These are phyloP conservation scores for Rugalucina vietnamica DNA, from an alignment of 2,888 invertebrate species.

Conservation along the genomic window DNA sequence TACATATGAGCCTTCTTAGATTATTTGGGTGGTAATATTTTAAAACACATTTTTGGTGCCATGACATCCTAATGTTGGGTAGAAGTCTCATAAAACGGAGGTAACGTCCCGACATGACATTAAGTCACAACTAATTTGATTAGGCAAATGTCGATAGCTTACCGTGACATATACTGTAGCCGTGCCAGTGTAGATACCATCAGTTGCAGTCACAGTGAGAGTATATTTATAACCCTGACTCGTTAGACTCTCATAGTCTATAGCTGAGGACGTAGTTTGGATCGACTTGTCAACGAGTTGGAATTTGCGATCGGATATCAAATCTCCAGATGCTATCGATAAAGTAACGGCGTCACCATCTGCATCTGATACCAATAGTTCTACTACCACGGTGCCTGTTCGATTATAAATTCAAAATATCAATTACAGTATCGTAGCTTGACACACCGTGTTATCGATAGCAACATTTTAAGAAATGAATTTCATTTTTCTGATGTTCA, in stretches of 20 bases:
- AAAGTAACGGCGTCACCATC: slow-evolving; percentile 62
- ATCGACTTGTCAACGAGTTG: slow-evolving; percentile 42
- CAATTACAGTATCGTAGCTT: not conserved
- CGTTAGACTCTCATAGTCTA: slow-evolving; percentile 70
- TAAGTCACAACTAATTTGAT: no score
- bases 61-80: no score
- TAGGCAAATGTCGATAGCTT: no score
- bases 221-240: slow-evolving; percentile 59
- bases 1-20: no score
- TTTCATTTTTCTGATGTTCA: no score
- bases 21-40: no score
- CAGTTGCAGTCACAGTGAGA: slow-evolving; percentile 60
- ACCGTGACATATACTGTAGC: slow-evolving; percentile 59
- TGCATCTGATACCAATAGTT: slow-evolving; percentile 68
- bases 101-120: no score
- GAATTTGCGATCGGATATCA: slow-evolving; percentile 50
- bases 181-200: slow-evolving; percentile 54
- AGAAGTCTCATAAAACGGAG: no score
- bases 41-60: no score
- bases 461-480: no score
- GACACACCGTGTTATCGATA: no score
- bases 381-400: slow-evolving; percentile 56
- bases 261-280: slow-evolving; percentile 53
- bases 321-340: slow-evolving; percentile 61
- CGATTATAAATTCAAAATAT: not conserved